Conservation (phyloP, 2,797 vertebrate species). For the Emys orbicularis region DNA sequence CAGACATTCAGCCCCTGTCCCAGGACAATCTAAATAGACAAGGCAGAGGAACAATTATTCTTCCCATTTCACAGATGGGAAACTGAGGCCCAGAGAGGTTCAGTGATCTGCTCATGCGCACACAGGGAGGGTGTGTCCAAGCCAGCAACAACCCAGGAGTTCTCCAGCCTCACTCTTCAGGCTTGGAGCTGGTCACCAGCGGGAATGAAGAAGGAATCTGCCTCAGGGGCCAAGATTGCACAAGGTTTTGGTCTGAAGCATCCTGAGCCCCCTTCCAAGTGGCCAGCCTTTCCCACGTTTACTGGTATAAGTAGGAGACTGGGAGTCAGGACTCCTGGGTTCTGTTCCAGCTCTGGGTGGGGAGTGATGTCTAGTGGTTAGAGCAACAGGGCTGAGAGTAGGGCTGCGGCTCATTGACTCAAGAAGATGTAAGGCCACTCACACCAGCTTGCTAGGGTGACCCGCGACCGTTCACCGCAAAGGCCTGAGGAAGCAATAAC, state of each 20-base stretch:
- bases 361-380: background rate
- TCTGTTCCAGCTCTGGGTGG: background rate
- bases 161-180: background rate
- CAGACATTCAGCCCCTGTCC: background rate
- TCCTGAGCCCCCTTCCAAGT: background rate
- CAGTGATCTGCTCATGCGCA: background rate
- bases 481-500: background rate
- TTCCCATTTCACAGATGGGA: background rate
- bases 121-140: background rate
- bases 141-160: background rate
- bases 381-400: background rate
- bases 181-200: background rate
- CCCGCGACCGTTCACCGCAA: background rate
- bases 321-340: background rate
- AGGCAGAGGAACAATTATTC: background rate
- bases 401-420: background rate
- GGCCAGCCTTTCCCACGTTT: background rate
- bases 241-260: background rate
- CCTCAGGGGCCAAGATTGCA: background rate
- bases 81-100: background rate
- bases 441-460: background rate
- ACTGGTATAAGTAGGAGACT: background rate
- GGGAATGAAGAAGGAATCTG: background rate
- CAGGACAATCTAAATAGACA: background rate
- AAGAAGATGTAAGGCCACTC: background rate